phyloP scores from a whole-genome alignment of 2,888 invertebrate species.

The Drosophila recens region DNA sequence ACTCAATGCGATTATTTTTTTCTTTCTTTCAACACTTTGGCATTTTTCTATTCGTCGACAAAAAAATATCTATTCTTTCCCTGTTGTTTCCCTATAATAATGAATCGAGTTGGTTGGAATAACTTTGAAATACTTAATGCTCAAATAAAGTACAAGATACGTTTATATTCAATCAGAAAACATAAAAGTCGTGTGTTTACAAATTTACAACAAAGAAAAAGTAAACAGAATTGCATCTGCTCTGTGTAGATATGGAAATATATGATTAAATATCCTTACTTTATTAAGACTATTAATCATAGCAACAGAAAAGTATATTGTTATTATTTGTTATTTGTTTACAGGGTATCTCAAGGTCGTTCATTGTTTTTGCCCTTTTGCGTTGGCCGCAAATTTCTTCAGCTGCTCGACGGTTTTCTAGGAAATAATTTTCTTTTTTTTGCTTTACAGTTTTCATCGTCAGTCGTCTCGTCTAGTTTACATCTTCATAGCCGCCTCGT shows the following conservation, averaged over 20 bases:
- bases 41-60: constrained; percentile 41
- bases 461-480: constrained; percentile 60
- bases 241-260: background rate
- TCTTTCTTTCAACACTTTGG: constrained; percentile 57
- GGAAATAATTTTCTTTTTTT: constrained; percentile 71
- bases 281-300: background rate
- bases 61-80: constrained; percentile 10
- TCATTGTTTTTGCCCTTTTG: constrained; percentile 20
- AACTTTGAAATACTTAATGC: background rate
- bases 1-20: constrained; percentile 63
- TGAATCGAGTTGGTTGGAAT: background rate
- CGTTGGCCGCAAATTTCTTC: constrained; percentile 43
- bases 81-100: constrained; percentile 6
- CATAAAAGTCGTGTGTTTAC: background rate
- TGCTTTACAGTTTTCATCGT: constrained; percentile 38
- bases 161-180: background rate
- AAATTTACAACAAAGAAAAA: background rate
- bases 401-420: constrained; percentile 59
- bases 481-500: constrained; percentile 64
- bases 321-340: background rate
- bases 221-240: background rate
- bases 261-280: background rate
- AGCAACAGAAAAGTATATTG: background rate
- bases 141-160: background rate
- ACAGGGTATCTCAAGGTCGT: constrained; percentile 19